These are phyloP conservation scores for Myotis daubentonii DNA, from an alignment of 2,797 vertebrate species.

Conservation along the genomic window DNA sequence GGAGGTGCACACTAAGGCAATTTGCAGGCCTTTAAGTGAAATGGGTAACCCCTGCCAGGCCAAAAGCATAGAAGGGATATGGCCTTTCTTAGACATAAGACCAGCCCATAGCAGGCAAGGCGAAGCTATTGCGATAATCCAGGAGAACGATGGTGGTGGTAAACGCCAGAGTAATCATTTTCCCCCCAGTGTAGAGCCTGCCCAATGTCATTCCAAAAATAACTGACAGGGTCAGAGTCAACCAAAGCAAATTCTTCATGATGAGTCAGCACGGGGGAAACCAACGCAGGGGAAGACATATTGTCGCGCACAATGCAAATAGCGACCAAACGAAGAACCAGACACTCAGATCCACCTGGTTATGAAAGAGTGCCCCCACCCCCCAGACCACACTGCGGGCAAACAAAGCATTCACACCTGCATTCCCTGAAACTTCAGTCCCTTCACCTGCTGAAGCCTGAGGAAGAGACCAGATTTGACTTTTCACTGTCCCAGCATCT, in stretches of 20 bases:
- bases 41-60: background rate
- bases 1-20: background rate
- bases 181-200: background rate
- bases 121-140: background rate
- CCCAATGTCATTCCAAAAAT: background rate
- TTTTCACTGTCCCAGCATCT: background rate
- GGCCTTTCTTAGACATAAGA: background rate
- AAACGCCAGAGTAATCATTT: background rate
- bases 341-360: background rate
- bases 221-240: background rate
- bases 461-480: background rate
- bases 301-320: background rate
- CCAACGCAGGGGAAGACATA: background rate
- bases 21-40: background rate
- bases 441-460: background rate
- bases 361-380: background rate
- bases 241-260: constrained; percentile 5
- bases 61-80: background rate
- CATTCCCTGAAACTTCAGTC: constrained; percentile 2
- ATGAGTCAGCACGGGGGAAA: constrained; percentile 27
- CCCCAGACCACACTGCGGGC: background rate
- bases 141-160: background rate
- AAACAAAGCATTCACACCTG: constrained; percentile 41
- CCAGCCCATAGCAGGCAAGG: background rate
- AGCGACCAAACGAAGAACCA: background rate